Base-by-base conservation (phyloP, 2,797 vertebrate species). In the Syngnathus rostellatus region DNA sequence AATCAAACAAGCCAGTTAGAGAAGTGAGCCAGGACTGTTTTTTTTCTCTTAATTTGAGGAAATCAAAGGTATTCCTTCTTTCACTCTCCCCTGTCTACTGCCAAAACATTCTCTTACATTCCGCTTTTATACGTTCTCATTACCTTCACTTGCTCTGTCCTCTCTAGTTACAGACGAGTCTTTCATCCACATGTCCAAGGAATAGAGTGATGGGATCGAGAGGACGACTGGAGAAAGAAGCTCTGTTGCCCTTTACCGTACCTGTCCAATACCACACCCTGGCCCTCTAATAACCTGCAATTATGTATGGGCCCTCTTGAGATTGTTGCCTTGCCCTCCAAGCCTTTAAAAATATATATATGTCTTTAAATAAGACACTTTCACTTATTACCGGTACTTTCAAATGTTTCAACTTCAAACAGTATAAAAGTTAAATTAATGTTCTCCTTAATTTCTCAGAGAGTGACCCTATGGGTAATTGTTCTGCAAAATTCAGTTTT, bases 161-260 rank as follows among this genome's bases (percentile, higher is more conserved):
- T 87, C 86, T 89, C 85, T 87, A 87, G 88, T 91, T 90, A 90
- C 88, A 85, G 78, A 77, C 71, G 75, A 75, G 77, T 83, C 90
- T 90, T 91, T 92, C 89, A 92, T 91, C 90, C 90, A 82, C 69
- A 75, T 5, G 50, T 85, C 83, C 87, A 89, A 86, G 87, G 86
- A 89, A 90, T 89, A 82, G 83, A 86, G 83, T 83, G 91, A 92
- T 91, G 90, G 84, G 86, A 91, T 91, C 90, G 84, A 89, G 80
- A 89, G 81, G 85, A 89, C 85, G 81, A 85, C 84, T 85, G 83
- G 90, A 91, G 87, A 91, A 92, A 89, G 88, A 82, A 79, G 79
- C 86, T 87, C 88, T 90, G 89, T 91, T 84, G 82, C 82, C 83
- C 81, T 76, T 76, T 81, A 72, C 67, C 72, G 78, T 76, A 74